Evolutionary conservation across 2,888 invertebrate genomes (phyloP).

Genomic region (Tolmerus cingulatus): DNA sequence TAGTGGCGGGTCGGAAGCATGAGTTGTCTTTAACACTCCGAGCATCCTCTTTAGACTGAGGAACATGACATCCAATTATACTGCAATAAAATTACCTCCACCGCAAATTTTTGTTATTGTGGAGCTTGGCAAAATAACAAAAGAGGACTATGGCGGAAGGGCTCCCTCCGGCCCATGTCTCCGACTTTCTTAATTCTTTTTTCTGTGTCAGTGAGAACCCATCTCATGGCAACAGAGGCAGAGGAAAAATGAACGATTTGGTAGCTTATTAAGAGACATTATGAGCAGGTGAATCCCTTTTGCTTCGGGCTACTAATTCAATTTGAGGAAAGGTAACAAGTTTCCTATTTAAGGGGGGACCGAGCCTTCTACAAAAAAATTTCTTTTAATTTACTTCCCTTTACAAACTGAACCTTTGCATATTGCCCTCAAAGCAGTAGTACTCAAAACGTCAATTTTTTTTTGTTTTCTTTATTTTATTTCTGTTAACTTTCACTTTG

Average conservation of each 20-base stretch:
- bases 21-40: conserved; percentile 19
- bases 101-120: conserved; percentile 39
- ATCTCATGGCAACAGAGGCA: conserved; percentile 1
- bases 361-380: not conserved
- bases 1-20: not conserved
- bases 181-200: not conserved
- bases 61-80: conserved; percentile 44
- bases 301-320: conserved; percentile 34
- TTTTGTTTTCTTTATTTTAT: not conserved
- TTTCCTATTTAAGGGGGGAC: conserved; percentile 1
- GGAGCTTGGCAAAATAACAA: conserved; percentile 23
- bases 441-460: not conserved
- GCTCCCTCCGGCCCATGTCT: not conserved
- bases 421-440: not conserved
- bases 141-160: not conserved
- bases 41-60: not conserved
- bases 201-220: conserved; percentile 9
- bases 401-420: not conserved
- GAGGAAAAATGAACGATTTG: conserved; percentile 31
- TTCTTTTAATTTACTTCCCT: not conserved
- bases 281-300: conserved; percentile 22
- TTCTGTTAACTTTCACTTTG: not conserved
- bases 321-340: conserved; percentile 27
- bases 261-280: conserved; percentile 38
- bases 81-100: conserved; percentile 41